Conservation (phyloP, 2,113 vertebrate species). For the Entelurus aequoreus region DNA sequence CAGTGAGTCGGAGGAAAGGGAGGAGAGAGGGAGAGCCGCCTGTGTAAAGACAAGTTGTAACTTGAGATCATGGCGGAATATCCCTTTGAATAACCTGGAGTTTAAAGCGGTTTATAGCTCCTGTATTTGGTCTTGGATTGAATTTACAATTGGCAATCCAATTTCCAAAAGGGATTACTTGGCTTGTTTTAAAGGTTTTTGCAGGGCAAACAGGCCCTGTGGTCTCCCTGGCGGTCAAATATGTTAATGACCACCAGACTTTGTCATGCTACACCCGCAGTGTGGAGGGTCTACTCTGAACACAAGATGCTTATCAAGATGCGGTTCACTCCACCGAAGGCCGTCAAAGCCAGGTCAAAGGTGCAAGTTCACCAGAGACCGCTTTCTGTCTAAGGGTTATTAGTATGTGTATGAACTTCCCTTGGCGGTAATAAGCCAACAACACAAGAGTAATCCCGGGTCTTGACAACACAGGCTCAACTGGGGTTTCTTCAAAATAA, state of each 20-base stretch:
- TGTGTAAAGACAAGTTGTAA: conserved; percentile 35
- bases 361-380: conserved; percentile 48
- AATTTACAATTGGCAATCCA: conserved; percentile 23
- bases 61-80: conserved; percentile 39
- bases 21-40: conserved; percentile 17
- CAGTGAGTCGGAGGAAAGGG: conserved; percentile 29
- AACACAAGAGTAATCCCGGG: conserved; percentile 29
- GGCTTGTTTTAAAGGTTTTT: conserved; percentile 25
- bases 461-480: conserved; percentile 26
- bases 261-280: conserved; percentile 14
- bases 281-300: conserved; percentile 23
- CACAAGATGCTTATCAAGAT: conserved; percentile 45
- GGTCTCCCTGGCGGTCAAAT: conserved; percentile 22
- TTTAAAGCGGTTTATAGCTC: conserved; percentile 10
- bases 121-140: not conserved
- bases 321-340: conserved; percentile 30
- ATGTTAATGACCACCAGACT: conserved; percentile 26
- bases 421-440: conserved; percentile 19
- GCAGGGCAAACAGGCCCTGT: not conserved
- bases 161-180: conserved; percentile 32
- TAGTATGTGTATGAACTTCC: conserved; percentile 15
- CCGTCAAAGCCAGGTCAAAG: conserved; percentile 39
- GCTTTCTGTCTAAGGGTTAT: conserved; percentile 8
- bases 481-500: conserved; percentile 18
- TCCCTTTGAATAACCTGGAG: conserved; percentile 21